Base-by-base conservation (phyloP, 2,888 invertebrate species). In the Stramonita haemastoma region DNA sequence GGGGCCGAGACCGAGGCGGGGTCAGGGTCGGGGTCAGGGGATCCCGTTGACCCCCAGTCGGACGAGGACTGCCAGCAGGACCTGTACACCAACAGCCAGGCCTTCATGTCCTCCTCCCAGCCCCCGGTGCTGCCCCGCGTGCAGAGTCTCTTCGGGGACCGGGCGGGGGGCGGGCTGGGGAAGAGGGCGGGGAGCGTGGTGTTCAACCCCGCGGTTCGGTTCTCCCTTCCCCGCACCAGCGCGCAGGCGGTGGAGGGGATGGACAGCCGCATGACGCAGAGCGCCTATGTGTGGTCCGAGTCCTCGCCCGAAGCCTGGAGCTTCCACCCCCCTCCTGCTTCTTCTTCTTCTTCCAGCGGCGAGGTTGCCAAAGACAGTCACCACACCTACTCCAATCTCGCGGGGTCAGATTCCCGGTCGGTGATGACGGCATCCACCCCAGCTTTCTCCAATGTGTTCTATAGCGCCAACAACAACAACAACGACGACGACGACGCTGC, bases 81-180 rank as follows among this genome's bases (percentile, higher is more conserved):
- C 2, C 85, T 85, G 36, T 70, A 87, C 32, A 88, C 85, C 29
- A 86, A 86, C 81, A 91, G 89, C 81, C 87, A 90, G 57, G 57
- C 91, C 15, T 90, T 87, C 83, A 92, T 90, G 84, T 85, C 90
- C 79, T 87, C 90, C 66, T 89, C 90, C 6, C 89, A 91, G 46
- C 92, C 92, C 26, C 91, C 91, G 29, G 87, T 91, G 19, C 56
- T 4, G 13, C 81, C 87, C n/a, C 77, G 70, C 5, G 77, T 84
- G 6, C 73, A 85, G 60, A 89, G 89, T 36, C 29, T 89, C 26
- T 34, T n/a, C 13, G 85, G 86, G 32, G 86, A 86, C 8, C 86
- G n/a, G 19, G 86, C 34, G 15, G 32, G 4, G 6, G 5, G 17
- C n/a, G n/a, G n/a, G n/a, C n/a, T 6, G 22, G 60, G 13, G 60